Base-by-base conservation (phyloP, 2,797 vertebrate genomes). In the Hyperoplus lanceolatus region DNA sequence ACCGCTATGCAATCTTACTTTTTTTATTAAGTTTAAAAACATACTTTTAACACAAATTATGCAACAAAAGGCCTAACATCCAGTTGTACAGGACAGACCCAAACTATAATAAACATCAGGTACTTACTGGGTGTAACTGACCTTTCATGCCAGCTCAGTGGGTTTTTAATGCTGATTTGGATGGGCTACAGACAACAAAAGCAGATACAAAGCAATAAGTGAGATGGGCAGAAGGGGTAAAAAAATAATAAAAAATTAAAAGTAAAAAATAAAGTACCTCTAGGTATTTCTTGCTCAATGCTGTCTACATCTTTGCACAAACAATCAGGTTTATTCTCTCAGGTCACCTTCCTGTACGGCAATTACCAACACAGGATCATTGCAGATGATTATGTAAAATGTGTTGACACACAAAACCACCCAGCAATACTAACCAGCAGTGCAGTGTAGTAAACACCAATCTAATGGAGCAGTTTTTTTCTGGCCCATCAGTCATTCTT, bases 71-170 rank as follows among this genome's bases (percentile, higher is more conserved):
- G 41, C 75, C 77, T 54, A 42, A 48, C 76, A 76, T 73, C 78
- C 73, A 79, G 68, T 56, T 50, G 56, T 59, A 82, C 6, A 88
- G 74, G 73, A 87, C 76, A 89, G 41, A 88, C 68, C 82, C 86
- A 87, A 82, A 93, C 83, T 88, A 75, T 18, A 90, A 87, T 74
- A 77, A 95, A 96, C 86, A 96, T 94, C 94, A 92, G 95, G 96
- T 98, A 98, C 97, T 98, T 98, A 98, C 97, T 97, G 96, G 94
- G 68, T 81, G 94, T 96, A 97, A 97, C 97, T 96, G 97, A 98
- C 97, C 97, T 97, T 96, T 96, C 96, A 96, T 96, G 96, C 95
- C 97, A 97, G 96, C 95, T 96, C 95, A 96, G 95, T 96, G 95
- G 95, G 93, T 93, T 93, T 29, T 92, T 85, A 92, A 94, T 85